Conservation (phyloP, 2,113 vertebrate genomes). For the Butorides virescens region DNA sequence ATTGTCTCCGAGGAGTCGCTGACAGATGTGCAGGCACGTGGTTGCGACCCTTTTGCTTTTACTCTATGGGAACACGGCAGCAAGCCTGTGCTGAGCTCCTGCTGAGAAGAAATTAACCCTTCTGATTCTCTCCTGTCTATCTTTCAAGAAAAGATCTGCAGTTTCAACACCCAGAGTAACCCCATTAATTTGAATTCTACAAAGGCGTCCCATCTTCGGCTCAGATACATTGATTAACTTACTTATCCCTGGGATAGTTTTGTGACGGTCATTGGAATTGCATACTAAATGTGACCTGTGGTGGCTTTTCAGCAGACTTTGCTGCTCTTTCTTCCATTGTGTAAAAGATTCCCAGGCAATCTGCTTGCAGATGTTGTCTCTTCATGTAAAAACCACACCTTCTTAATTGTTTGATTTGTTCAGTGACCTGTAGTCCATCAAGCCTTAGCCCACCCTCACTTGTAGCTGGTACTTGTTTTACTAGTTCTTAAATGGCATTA, state of each 20-base stretch:
- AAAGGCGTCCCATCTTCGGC: accelerated
- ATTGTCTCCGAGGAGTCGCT: accelerated
- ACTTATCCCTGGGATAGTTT: not conserved
- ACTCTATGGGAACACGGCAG: not conserved
- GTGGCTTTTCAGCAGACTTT: not conserved
- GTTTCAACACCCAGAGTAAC: not conserved
- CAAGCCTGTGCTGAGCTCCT: not conserved
- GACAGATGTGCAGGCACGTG: not conserved
- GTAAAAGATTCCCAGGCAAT: not conserved
- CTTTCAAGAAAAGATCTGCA: not conserved
- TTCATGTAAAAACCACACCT: not conserved
- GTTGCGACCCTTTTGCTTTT: not conserved
- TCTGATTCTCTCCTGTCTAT: not conserved
- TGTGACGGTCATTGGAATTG: accelerated
- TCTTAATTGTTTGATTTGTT: not conserved
- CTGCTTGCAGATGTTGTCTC: not conserved
- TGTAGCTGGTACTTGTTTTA: not conserved
- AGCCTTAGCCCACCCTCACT: not conserved
- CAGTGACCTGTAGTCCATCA: not conserved
- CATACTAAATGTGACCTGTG: not conserved
- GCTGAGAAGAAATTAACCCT: not conserved
- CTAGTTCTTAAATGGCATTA: not conserved
- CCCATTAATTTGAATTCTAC: not conserved
- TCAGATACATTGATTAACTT: not conserved
- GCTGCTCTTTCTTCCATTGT: not conserved